Conservation (phyloP, 2,888 invertebrate species). For the Eurytoma californica region DNA sequence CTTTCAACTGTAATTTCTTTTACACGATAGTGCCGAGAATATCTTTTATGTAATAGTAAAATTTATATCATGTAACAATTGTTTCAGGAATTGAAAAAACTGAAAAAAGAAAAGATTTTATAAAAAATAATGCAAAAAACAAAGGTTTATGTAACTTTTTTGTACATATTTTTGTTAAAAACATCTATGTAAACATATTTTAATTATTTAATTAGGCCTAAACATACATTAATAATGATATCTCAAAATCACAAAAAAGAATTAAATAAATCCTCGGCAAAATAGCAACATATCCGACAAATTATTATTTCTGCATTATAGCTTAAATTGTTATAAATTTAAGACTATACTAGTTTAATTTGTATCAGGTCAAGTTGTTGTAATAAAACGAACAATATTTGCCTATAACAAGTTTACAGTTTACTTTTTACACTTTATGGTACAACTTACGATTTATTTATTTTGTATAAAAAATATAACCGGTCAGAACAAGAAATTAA, state of each 20-base stretch:
- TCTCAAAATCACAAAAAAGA: conserved; percentile 27
- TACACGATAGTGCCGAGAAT: conserved; percentile 3
- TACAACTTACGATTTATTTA: neutral
- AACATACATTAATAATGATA: conserved; percentile 12
- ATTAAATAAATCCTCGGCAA: conserved; percentile 29
- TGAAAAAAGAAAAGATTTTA: neutral
- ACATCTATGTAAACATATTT: conserved; percentile 25
- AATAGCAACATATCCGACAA: conserved; percentile 60
- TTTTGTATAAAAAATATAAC: conserved; percentile 40
- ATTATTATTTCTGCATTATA: conserved; percentile 57
- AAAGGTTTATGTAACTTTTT: conserved; percentile 8
- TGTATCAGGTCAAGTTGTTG: conserved; percentile 73
- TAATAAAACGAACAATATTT: conserved; percentile 73
- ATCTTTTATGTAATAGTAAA: neutral
- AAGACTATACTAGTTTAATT: conserved; percentile 73
- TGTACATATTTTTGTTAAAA: conserved; percentile 35
- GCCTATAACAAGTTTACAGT: conserved; percentile 60
- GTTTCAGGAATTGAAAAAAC: conserved; percentile 34
- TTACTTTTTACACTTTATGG: conserved; percentile 34
- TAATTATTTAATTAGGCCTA: conserved; percentile 40
- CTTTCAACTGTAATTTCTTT: neutral
- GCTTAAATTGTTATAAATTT: conserved; percentile 71
- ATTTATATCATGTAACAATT: conserved; percentile 13
- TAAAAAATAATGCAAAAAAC: no score
- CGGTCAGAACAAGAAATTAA: neutral